Conservation (phyloP, 1,140 invertebrate species). For the Agraylea sexmaculata region DNA sequence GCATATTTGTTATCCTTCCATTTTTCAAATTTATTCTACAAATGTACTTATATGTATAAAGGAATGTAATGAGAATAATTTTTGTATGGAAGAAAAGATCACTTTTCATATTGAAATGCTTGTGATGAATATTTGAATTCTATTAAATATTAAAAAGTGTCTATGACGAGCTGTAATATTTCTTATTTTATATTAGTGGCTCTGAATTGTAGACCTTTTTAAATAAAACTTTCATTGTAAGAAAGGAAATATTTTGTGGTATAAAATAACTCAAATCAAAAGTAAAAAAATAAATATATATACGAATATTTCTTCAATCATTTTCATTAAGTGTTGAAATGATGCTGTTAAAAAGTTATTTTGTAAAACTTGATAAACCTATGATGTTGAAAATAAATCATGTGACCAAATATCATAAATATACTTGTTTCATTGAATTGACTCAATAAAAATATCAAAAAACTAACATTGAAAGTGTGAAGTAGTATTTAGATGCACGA, state of each 20-base stretch:
- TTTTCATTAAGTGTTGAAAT: constrained; percentile 16
- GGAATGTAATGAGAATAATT: too few relatives aligned
- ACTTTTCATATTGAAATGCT: too few relatives aligned
- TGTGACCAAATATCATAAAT: constrained; percentile 15
- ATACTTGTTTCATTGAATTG: too few relatives aligned
- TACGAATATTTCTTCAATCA: constrained; percentile 11
- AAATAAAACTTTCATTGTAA: background rate
- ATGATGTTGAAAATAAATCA: constrained; percentile 17
- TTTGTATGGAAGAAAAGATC: too few relatives aligned
- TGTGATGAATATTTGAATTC: too few relatives aligned
- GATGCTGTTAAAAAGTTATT: constrained; percentile 15
- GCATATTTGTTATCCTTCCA: too few relatives aligned
- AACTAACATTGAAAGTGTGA: too few relatives aligned
- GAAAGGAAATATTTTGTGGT: constrained; percentile 14
- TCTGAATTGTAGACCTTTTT: constrained; percentile 9
- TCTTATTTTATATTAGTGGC: background rate
- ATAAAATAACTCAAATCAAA: constrained; percentile 6
- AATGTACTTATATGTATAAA: too few relatives aligned
- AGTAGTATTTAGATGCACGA: too few relatives aligned
- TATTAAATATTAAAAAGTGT: too few relatives aligned
- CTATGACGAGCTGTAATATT: background rate
- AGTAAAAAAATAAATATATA: constrained; percentile 7
- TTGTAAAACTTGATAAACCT: constrained; percentile 10
- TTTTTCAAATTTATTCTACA: too few relatives aligned
- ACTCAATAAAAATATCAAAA: too few relatives aligned